Evolutionary conservation across 2,797 vertebrate species (phyloP), one percentile per base, ranked within the genome.

Genomic region (Peromyscus aztecus): DNA sequence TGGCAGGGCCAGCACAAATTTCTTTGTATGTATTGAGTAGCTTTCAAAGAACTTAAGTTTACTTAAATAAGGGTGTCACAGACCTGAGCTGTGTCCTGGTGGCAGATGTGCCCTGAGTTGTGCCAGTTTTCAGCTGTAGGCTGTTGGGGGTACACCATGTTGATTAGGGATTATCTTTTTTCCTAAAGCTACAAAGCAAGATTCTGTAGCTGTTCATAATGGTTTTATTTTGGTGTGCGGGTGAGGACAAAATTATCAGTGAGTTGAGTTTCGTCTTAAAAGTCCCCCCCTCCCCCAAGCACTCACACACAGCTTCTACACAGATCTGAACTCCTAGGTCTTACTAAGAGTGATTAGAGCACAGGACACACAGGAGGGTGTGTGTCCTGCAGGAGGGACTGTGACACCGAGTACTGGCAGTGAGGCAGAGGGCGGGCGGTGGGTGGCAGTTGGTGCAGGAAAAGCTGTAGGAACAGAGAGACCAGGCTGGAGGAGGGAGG

Each of bases 31-130:
- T 29, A 71, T 85, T 92, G 24, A 59, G 31, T 95, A 63, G 37
- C 67, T 95, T 94, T 59, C 29, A 55, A 86, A 80, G 40, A 94
- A 75, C 5, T 77, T 46, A 49, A 71, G 9, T 8, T 92, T 88
- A 61, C 49, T 55, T 77, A 49, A 87, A 31, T 34, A 46, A 2
- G 24, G 4, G 29, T 85, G 10, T 4, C 52, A 6, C 67, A n/a
- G 40, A 12, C 61, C 57, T 37, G 85, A 85, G 65, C 37, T 46
- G 27, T 49, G 31, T 55, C 55, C 61, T 57, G 73, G 52, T 89
- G 57, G 37, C n/a, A 65, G 63, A 65, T 43, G 29, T 17, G 17
- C 59, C 92, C 29, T 23, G 29, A 88, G 29, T 29, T 46, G 1
- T 61, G 4, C 69, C 5, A 10, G 17, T 90, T 89, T 40, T 91